Evolutionary conservation across 2,113 vertebrate species (phyloP).

Genomic region (Oxyruncus cristatus): DNA sequence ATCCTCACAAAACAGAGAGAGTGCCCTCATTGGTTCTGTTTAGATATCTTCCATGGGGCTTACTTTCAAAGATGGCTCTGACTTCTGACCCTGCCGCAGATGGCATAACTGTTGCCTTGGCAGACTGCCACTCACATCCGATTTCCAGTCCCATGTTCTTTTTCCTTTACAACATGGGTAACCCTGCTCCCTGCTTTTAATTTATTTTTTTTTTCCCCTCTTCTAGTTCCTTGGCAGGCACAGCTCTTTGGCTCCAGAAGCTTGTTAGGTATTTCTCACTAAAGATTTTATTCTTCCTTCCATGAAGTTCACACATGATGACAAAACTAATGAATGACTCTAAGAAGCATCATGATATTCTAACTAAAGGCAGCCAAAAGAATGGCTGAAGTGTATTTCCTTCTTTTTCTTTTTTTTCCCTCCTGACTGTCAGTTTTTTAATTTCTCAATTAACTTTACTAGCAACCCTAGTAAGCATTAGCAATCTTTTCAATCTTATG

Average conservation of each 20-base stretch:
- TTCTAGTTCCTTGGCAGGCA: not conserved
- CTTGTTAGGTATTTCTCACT: slow-evolving; percentile 43
- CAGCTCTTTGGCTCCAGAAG: slow-evolving; percentile 5
- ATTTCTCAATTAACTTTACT: slow-evolving; percentile 24
- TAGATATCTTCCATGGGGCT: slow-evolving; percentile 20
- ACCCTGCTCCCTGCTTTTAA: not conserved
- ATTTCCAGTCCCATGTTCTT: not conserved
- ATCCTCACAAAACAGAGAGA: not conserved
- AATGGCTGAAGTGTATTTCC: not conserved
- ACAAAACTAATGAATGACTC: not conserved
- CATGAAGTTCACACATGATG: not conserved
- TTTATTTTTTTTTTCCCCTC: not conserved
- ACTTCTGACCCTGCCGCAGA: slow-evolving; percentile 43
- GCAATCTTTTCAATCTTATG: slow-evolving; percentile 18
- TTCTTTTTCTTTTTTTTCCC: not conserved
- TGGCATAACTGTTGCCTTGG: slow-evolving; percentile 30
- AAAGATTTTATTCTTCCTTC: slow-evolving; percentile 31
- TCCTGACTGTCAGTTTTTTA: not conserved
- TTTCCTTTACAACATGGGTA: not conserved
- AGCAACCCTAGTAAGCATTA: not conserved
- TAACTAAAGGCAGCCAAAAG: not conserved
- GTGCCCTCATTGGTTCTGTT: slow-evolving; percentile 41
- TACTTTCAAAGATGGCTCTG: slow-evolving; percentile 37
- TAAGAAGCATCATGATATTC: not conserved
- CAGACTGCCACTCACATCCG: slow-evolving; percentile 40